Base-by-base conservation (phyloP, 2,113 vertebrate genomes). In the Planiliza haematocheilus region DNA sequence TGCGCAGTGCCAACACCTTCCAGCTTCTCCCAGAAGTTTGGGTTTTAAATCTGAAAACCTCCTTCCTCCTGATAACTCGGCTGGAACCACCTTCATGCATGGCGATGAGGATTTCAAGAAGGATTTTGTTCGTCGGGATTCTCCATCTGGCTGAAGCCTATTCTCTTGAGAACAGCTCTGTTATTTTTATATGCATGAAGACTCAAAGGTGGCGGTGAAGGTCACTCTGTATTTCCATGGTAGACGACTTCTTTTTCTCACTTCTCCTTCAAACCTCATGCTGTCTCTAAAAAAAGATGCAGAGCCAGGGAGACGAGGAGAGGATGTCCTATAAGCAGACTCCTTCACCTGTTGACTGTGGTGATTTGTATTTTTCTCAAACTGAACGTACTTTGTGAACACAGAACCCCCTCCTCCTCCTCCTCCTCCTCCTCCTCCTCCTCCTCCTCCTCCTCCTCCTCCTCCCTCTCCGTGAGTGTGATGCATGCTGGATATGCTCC, bases 401-500 rank as follows among this genome's bases (percentile, higher is more conserved):
- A n/a, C n/a, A n/a, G n/a, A n/a, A n/a, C n/a, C n/a, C n/a, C 20
- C 39, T 11, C 38, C 7, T 36, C 64, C 49, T 60, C 65, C 59
- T 8, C 55, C 51, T 49, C 21, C 17, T 42, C 81, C 36, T n/a
- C 20, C 39, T 11, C 38, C 7, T 36, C 64, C 49, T 60, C 65
- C 59, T 8, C 55, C 51, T 49, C 21, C 17, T 42, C 81, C 36
- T 64, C 20, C 39, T 11, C 38, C 7, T 36, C 64, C 49, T 60
- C 65, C 59, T 8, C 55, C 51, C 55, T 34, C 17, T 42, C 81
- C 36, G 53, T 38, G 38, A 63, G n/a, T 58, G 21, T 70, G 66
- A 82, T 59, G 10, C 65, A 64, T 39, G 67, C 46, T 64, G 72
- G 64, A 63, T 72, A 39, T 61, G 79, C 80, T 80, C 69, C 64